phyloP scores from a whole-genome alignment of 2,797 vertebrate genomes.

The Acomys russatus region DNA sequence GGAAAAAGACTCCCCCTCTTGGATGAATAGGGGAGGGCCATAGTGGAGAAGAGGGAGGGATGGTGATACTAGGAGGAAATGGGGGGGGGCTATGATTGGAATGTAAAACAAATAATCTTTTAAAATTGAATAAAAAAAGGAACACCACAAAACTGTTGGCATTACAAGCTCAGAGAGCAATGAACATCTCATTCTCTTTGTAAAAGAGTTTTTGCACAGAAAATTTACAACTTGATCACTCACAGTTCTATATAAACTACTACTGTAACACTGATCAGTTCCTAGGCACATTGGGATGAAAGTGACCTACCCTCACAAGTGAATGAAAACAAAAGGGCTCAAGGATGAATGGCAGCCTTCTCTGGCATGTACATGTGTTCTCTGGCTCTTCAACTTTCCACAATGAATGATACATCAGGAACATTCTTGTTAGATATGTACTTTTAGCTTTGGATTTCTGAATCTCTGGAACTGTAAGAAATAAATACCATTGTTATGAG shows the following conservation, averaged over 20 bases:
- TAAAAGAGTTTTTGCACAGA: background rate
- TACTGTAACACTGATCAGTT: background rate
- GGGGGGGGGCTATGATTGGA: no score
- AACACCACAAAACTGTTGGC: background rate
- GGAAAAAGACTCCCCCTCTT: no score
- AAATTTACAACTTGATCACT: conserved; percentile 11
- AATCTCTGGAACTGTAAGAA: background rate
- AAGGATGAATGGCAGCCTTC: background rate
- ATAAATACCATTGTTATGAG: background rate
- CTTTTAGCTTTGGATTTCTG: background rate
- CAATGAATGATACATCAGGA: no score
- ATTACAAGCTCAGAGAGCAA: background rate
- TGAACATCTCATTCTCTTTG: background rate
- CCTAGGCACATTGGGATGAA: background rate
- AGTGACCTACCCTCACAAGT: background rate
- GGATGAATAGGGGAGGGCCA: no score
- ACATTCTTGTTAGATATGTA: background rate
- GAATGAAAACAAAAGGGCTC: background rate
- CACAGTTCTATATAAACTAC: background rate
- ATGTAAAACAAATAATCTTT: no score
- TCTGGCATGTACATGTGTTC: no score
- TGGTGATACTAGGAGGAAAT: no score
- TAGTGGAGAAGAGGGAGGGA: no score
- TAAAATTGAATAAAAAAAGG: no score
- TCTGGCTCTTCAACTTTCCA: background rate